Evolutionary conservation across 2,888 invertebrate species (phyloP), one percentile per base, ranked within the genome.

Genomic region (Parnassius orleans): DNA sequence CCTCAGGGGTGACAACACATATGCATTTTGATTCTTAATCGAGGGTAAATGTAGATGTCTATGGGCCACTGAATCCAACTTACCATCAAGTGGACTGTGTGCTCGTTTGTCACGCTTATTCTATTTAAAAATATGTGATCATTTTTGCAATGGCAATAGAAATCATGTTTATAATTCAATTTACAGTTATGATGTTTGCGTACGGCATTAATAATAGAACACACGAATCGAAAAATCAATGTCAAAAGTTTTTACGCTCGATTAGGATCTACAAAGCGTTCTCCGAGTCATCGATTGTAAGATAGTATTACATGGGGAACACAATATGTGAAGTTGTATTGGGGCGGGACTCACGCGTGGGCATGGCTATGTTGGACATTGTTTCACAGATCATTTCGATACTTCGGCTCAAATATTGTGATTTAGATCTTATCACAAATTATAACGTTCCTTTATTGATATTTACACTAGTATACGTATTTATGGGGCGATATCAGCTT

Each of bases 361-460:
- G 90, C 80, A 74, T 59, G 69, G 83, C 84, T 82, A 85, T 84
- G 84, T 87, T 87, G 87, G 87, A 89, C 90, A 90, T 84, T 85
- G 87, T 87, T 81, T 77, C 78, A 80, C 77, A 80, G 80, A 81
- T 53, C 53, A 48, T 57, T 69, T 74, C 73, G 85, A 86, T 84
- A 83, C 77, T 78, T 76, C 75, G 78, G 73, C 71, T 83, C 85
- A 86, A 86, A 87, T 87, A 87, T 83, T 80, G 79, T 80, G 76
- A 77, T 71, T 72, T 75, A 83, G 88, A 90, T 90, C 74, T 71
- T 89, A 90, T 90, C 90, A 74, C 59, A 80, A 84, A 87, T 90
- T 89, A 89, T 90, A 87, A 90, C 84, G 87, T 83, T 84, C 78
- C 81, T 84, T 83, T 87, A 88, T 87, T 86, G 84, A 81, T 89